Conservation (phyloP, 2,797 vertebrate species). For the Crenichthys baileyi region DNA sequence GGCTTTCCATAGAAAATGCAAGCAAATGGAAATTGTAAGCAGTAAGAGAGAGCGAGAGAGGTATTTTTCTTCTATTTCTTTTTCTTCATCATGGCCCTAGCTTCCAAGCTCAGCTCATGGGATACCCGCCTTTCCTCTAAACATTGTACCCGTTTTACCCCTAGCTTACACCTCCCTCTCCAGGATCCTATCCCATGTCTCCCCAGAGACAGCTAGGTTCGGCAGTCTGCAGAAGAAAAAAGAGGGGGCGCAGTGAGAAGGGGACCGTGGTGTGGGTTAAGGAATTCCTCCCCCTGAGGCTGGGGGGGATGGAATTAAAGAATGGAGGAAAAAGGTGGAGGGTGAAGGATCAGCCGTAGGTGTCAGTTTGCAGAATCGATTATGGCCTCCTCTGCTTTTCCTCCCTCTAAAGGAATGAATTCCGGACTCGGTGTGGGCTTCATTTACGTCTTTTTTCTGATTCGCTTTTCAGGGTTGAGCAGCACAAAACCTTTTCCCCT, state of each 20-base stretch:
- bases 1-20: slow-evolving; percentile 89
- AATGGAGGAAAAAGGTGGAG: slow-evolving; percentile 56
- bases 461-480: slow-evolving; percentile 65
- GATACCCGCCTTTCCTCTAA: slow-evolving; percentile 21
- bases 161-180: slow-evolving; percentile 19
- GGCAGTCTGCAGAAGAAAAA: slow-evolving; percentile 53
- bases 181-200: slow-evolving; percentile 52
- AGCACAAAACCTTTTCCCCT: slow-evolving; percentile 33
- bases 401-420: slow-evolving; percentile 69
- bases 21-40: slow-evolving; percentile 88
- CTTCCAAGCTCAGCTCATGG: slow-evolving; percentile 69
- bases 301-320: slow-evolving; percentile 35
- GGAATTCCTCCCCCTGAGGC: slow-evolving; percentile 74
- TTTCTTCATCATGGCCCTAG: slow-evolving; percentile 61
- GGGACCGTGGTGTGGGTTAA: slow-evolving; percentile 51
- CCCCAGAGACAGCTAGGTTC: slow-evolving; percentile 68
- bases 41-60: slow-evolving; percentile 57
- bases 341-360: slow-evolving; percentile 71
- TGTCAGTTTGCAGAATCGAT: slow-evolving; percentile 75
- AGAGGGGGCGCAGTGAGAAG: slow-evolving; percentile 14
- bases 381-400: slow-evolving; percentile 37
- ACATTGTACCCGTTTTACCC: slow-evolving; percentile 20
- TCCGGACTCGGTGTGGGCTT: slow-evolving; percentile 72
- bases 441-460: slow-evolving; percentile 68
- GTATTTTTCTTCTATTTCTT: slow-evolving; percentile 45